A percentile compares a stretch with the other conserved stretches of the same genome.
Evolutionary conservation across 1,140 invertebrate species (phyloP).

Genomic region (Listronotus bonariensis): DNA sequence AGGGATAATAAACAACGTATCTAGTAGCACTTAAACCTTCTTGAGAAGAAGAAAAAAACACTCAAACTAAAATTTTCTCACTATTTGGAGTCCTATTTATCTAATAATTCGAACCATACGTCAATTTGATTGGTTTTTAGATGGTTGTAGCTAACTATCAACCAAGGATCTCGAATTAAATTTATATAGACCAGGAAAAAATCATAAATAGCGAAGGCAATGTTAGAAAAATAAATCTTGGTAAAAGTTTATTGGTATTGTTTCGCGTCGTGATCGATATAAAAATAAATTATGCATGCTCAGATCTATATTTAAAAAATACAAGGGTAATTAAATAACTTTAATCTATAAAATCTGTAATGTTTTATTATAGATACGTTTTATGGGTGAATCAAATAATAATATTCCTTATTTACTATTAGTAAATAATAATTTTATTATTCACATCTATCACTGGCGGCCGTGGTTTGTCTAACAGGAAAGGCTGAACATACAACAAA

Average conservation of each 20-base stretch:
- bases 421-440: no score
- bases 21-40: not conserved
- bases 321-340: no score
- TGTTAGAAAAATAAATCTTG: not conserved
- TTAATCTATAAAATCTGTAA: no score
- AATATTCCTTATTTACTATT: no score
- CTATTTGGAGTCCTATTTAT: conserved; percentile 22
- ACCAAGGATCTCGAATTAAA: conserved; percentile 15
- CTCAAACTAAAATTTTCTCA: conserved; percentile 8
- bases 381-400: no score
- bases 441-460: no score
- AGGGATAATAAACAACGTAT: no score
- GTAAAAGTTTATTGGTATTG: not conserved
- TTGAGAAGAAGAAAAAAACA: conserved; percentile 11
- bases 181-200: conserved; percentile 12
- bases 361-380: no score
- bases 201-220: no score
- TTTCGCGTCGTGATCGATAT: not conserved
- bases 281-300: not conserved
- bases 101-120: conserved; percentile 13
- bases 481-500: no score
- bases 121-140: conserved; percentile 34
- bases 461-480: no score
- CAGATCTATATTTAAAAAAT: no score
- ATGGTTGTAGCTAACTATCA: conserved; percentile 11